Base-by-base conservation (phyloP, 2,797 vertebrate species). In the Columba guinea region DNA sequence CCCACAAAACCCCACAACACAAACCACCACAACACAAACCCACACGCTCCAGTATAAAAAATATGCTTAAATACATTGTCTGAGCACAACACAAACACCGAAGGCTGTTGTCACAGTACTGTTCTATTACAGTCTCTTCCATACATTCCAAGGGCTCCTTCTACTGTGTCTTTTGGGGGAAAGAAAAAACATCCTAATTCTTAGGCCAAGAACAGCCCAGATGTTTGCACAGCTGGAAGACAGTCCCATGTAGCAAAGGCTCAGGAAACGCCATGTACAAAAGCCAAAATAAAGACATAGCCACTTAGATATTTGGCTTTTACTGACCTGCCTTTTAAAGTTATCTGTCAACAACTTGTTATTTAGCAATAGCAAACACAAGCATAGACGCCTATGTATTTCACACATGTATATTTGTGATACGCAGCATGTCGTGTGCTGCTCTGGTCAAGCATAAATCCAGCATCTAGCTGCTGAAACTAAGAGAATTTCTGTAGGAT, bases 1-100 rank as follows among this genome's bases (percentile, higher is more conserved):
- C 44, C 44, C 44, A 44, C 41, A 37, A 37, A 37, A 11, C 37
- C 37, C 37, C 37, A 37, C 37, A 37, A 37, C 37, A 19, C 44
- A 44, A 44, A 44, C 44, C 44, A 7, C 44, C 30, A 55, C 64
- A 16, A 37, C 35, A 56, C 67, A 85, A 67, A 21, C 8, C 7
- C 59, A 67, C 44, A 48, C 65, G 71, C 81, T 97, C 94, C 96
- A 94, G 91, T 91, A 95, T 84, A 56, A 74, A 91, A 96, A 78
- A 55, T 68, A 73, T 2, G 71, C 44, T 87, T 86, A 94, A 78
- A 83, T 68, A 52, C 19, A 41, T 59, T 22, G 34, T 52, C 71
- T 80, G 34, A 68, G 69, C 52, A n/a, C 34, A 53, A 70, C 35
- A 85, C 65, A 87, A 67, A 83, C 53, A 37, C 35, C 34, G 35